Conservation (phyloP, 2,888 invertebrate genomes). For the Carabus problematicus region DNA sequence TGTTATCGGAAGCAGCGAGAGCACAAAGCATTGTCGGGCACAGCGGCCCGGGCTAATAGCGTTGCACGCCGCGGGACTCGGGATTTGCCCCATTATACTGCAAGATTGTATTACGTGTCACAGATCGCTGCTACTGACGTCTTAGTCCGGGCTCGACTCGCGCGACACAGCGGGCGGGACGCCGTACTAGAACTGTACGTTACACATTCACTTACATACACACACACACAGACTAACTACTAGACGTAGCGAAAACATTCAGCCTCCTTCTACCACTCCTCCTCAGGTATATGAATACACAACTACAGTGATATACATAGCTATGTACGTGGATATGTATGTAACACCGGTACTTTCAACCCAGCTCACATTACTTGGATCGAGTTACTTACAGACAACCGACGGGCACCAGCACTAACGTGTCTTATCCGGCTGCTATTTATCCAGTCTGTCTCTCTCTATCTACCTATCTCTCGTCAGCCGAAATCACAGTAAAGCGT, state of each 20-base stretch:
- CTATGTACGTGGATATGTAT: constrained; percentile 5
- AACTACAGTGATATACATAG: neutral
- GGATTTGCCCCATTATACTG: constrained; percentile 58
- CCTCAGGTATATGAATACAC: too few species aligned
- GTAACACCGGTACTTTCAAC: constrained; percentile 24
- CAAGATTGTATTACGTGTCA: constrained; percentile 58
- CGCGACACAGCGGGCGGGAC: constrained; percentile 46
- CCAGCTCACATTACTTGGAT: constrained; percentile 26
- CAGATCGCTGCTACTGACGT: constrained; percentile 58
- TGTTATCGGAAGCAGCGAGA: constrained; percentile 38
- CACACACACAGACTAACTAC: neutral
- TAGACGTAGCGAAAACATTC: constrained; percentile 6
- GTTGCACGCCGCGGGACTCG: constrained; percentile 50
- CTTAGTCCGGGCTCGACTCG: constrained; percentile 54
- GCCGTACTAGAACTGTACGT: neutral
- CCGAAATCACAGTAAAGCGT: neutral
- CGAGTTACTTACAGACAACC: constrained; percentile 10
- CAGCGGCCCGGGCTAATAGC: constrained; percentile 52
- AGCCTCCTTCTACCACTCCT: constrained; percentile 1
- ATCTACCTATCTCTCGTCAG: neutral
- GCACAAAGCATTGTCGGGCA: constrained; percentile 30
- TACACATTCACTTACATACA: neutral
- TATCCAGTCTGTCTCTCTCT: neutral
- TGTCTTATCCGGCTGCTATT: neutral
- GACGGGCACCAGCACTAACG: constrained; percentile 2